phyloP scores from a whole-genome alignment of 2,797 vertebrate species.

The Lindbergichthys nudifrons region DNA sequence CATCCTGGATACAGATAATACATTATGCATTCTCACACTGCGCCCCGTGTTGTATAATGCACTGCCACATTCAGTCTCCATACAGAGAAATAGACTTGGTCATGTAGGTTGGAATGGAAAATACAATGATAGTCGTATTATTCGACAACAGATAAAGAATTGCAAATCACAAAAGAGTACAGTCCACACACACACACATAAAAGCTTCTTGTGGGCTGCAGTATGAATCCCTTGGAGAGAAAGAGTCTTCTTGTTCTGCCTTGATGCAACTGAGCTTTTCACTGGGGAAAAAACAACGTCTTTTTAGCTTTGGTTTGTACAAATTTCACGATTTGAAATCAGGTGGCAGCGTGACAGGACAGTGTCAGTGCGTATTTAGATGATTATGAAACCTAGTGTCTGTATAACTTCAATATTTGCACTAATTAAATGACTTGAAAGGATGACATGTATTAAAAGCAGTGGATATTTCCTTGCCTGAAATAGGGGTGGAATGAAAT shows the following conservation, averaged over 20 bases:
- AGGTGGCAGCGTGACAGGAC: constrained; percentile 39
- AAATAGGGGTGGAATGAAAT: not conserved
- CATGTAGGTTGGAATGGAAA: constrained; percentile 29
- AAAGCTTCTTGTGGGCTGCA: constrained; percentile 47
- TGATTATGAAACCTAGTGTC: constrained; percentile 15
- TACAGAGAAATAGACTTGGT: constrained; percentile 26
- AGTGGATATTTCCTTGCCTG: not conserved
- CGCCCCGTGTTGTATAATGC: constrained; percentile 32
- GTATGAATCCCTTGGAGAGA: constrained; percentile 54
- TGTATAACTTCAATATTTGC: constrained; percentile 16
- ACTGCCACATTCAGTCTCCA: constrained; percentile 22
- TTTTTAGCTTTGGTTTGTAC: constrained; percentile 56
- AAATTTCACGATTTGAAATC: constrained; percentile 50
- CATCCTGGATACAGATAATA: constrained; percentile 28
- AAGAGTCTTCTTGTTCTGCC: constrained; percentile 59
- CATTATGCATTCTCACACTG: constrained; percentile 18
- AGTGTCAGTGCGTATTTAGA: constrained; percentile 33
- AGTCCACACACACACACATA: not conserved
- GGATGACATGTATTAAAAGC: constrained; percentile 7
- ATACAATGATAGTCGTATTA: constrained; percentile 11
- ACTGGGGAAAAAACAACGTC: constrained; percentile 41
- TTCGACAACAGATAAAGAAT: constrained; percentile 33
- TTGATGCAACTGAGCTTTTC: constrained; percentile 57
- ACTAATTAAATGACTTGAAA: constrained; percentile 9
- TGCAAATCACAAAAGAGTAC: constrained; percentile 18